These are phyloP conservation scores for Amblyjoppa proteus DNA, from an alignment of 2,888 invertebrate genomes.

Conservation along the genomic window DNA sequence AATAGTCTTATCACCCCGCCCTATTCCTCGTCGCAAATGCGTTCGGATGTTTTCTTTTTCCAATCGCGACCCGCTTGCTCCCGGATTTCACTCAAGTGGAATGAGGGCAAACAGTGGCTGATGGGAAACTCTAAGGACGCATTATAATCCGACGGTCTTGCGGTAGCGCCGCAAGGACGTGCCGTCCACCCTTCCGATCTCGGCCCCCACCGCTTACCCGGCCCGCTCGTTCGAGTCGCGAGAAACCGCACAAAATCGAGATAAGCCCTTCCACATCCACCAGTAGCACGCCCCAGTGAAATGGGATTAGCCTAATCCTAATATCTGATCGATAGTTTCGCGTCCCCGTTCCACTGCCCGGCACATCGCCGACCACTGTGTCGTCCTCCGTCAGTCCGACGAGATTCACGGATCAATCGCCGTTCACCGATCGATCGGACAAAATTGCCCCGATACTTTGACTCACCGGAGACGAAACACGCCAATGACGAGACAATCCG, in stretches of 20 bases:
- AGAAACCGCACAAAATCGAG: constrained; percentile 67
- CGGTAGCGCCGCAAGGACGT: constrained; percentile 24
- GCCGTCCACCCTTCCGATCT: constrained; percentile 24
- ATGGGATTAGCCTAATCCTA: constrained; percentile 75
- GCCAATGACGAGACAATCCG: too few species aligned
- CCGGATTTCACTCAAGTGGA: background rate
- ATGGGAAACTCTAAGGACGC: background rate
- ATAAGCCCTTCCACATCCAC: constrained; percentile 66
- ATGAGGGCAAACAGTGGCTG: background rate
- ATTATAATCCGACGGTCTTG: constrained; percentile 27
- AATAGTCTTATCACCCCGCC: too few species aligned
- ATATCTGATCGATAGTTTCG: constrained; percentile 74
- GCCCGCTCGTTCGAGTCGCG: constrained; percentile 35
- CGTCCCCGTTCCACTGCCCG: constrained; percentile 50
- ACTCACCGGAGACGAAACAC: background rate
- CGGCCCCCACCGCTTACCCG: background rate
- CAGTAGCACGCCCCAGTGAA: constrained; percentile 65
- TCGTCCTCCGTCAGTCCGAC: background rate
- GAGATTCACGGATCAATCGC: background rate
- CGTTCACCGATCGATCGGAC: constrained; percentile 23
- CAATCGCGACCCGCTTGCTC: too few species aligned
- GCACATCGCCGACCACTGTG: background rate
- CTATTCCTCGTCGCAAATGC: too few species aligned
- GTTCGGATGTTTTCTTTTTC: too few species aligned
- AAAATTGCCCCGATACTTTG: background rate